phyloP scores from a whole-genome alignment of 2,113 vertebrate species.

The Cranoglanis bouderius region DNA sequence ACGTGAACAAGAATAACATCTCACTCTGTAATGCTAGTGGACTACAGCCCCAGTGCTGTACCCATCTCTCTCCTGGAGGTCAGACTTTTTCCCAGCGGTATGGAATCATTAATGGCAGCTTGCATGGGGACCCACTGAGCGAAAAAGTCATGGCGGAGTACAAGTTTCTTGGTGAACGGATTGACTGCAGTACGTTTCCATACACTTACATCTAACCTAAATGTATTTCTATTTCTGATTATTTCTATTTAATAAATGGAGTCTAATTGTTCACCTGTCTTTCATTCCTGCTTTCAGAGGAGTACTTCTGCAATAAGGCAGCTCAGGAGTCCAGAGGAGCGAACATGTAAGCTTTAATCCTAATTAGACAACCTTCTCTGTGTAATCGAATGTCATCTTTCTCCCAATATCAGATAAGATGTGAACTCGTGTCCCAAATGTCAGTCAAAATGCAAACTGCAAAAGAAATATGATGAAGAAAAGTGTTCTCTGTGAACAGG shows the following conservation, averaged over 20 bases:
- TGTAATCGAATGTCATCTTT: neutral
- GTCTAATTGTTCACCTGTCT: neutral
- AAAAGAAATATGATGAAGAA: neutral
- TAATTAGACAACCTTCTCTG: neutral
- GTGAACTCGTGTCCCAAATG: neutral
- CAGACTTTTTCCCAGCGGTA: rapidly evolving
- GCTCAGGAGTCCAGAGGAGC: neutral
- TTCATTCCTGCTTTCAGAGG: constrained; percentile 54
- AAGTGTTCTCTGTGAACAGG: neutral
- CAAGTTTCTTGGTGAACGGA: rapidly evolving
- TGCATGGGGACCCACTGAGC: neutral
- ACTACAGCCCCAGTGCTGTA: constrained; percentile 60
- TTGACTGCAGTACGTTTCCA: constrained; percentile 65
- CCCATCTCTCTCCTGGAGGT: neutral
- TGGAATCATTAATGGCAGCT: constrained; percentile 47
- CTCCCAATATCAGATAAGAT: neutral
- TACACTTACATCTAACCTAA: neutral
- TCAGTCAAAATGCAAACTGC: neutral
- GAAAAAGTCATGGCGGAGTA: rapidly evolving
- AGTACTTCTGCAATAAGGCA: constrained; percentile 52
- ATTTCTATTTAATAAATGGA: neutral
- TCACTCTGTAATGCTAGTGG: constrained; percentile 55
- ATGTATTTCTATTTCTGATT: neutral
- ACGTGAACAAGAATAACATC: constrained; percentile 41
- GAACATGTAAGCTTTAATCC: constrained; percentile 58